Base-by-base conservation (phyloP, 1,140 invertebrate genomes). In the Plectrocnemia conspersa region DNA sequence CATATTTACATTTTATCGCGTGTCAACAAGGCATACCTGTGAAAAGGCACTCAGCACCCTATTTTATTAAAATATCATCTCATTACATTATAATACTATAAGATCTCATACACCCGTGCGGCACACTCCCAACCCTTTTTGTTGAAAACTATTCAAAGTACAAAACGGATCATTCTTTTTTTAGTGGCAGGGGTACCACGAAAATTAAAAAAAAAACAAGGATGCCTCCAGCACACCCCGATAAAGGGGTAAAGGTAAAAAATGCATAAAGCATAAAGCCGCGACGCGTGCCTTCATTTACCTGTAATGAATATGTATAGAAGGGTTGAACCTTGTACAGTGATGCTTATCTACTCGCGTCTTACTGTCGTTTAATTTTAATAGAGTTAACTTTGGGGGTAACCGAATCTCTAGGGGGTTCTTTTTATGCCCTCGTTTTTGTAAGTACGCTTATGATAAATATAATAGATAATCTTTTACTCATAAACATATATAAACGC, bases 201-300 rank as follows among this genome's bases (percentile, higher is more conserved):
- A n/a, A n/a, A n/a, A n/a, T n/a, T n/a, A n/a, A n/a, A n/a, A 13
- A 38, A 9, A 16, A 10, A 16, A 15, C 13, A 15, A 13, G 35
- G 5, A 16, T 16, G 13, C 13, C 11, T 38, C 18, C 13, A 7
- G 5, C 18, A 7, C 15, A 10, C 11, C 5, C 10, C 35, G 7
- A 16, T 16, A 38, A 7, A 5, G 15, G 11, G 35, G 35, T 38
- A 38, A 7, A 38, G 35, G 35, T 38, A 38, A 38, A 38, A 7
- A 10, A 5, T 15, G 35, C 35, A 38, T 9, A 7, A 38, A 7
- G 15, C 25, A 19, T 16, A 52, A 56, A 60, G 47, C 45, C 25
- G 48, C 18, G 58, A 32, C 58, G 47, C 58, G 58, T 56, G 58
- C 49, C 58, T 25, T 38, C 41, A 45, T 58, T 58, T 58, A 58